Evolutionary conservation across 1,140 invertebrate genomes (phyloP).

Genomic region (Apis laboriosa): DNA sequence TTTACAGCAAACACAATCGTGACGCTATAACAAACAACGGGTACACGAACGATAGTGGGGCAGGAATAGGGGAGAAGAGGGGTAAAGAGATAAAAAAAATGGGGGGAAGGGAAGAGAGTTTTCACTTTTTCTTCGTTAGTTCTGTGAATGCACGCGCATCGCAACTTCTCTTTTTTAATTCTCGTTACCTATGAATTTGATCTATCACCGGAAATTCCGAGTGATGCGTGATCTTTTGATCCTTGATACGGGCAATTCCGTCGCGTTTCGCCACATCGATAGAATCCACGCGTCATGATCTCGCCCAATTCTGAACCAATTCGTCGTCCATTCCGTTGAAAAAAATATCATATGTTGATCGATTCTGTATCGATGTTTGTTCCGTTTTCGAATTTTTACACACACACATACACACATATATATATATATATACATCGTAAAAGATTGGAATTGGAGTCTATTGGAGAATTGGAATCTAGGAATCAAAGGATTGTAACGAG

Average conservation of each 20-base stretch:
- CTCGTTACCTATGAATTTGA: slow-evolving; percentile 57
- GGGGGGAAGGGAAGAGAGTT: neutral
- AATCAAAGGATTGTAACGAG: neutral
- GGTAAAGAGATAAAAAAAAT: too few species aligned
- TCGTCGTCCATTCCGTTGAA: neutral
- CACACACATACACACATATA: neutral
- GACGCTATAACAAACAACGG: slow-evolving; percentile 56
- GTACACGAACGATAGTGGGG: neutral
- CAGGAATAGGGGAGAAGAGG: too few species aligned
- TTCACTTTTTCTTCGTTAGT: slow-evolving; percentile 44
- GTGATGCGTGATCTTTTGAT: slow-evolving; percentile 20
- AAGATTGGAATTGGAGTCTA: too few species aligned
- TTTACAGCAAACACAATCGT: slow-evolving; percentile 61
- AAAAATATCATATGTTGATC: neutral
- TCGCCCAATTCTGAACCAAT: neutral
- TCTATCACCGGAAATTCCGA: slow-evolving; percentile 21
- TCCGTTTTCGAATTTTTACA: neutral
- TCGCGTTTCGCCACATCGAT: neutral
- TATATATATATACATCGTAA: neutral
- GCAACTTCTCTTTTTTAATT: neutral
- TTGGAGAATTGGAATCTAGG: neutral
- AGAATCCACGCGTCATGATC: neutral
- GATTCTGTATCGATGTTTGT: too few species aligned
- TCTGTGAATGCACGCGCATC: too few species aligned
- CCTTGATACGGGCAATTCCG: neutral